These are phyloP conservation scores for Amazona finschi DNA, from an alignment of 2,797 vertebrate genomes.

Conservation along the genomic window DNA sequence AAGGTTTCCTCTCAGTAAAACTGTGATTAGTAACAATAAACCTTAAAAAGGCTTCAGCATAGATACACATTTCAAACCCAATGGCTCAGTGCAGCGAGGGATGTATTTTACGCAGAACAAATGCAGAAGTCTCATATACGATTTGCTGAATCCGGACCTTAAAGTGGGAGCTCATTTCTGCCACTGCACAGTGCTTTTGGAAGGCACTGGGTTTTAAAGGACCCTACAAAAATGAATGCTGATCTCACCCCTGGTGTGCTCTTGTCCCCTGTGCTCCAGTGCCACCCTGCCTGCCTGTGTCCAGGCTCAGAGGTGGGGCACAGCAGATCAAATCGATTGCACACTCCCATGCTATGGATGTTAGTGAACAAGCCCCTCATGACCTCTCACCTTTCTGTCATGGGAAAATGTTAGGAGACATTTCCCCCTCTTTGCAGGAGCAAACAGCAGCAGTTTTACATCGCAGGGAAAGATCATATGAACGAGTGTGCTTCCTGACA, in stretches of 20 bases:
- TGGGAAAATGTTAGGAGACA: slow-evolving; percentile 14
- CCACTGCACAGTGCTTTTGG: not conserved
- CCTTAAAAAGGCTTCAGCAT: not conserved
- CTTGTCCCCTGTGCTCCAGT: not conserved
- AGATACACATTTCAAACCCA: not conserved
- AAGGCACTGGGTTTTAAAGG: not conserved
- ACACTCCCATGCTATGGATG: not conserved
- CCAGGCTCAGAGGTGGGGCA: not conserved
- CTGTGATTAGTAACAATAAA: not conserved
- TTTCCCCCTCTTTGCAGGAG: not conserved
- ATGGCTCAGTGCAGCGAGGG: not conserved
- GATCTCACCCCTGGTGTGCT: fast-evolving
- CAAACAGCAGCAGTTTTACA: not conserved
- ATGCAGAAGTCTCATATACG: not conserved
- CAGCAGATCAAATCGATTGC: slow-evolving; percentile 8
- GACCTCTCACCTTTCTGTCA: slow-evolving; percentile 46
- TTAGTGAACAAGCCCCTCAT: not conserved
- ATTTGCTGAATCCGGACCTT: not conserved
- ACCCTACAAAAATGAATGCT: not conserved
- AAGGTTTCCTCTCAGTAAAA: not conserved
- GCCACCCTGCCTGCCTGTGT: not conserved
- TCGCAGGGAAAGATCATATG: not conserved
- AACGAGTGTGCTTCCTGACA: not conserved
- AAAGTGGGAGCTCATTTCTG: not conserved
- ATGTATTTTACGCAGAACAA: not conserved